Conservation (phyloP, 2,888 invertebrate species). For the Cylindroiulus punctatus region DNA sequence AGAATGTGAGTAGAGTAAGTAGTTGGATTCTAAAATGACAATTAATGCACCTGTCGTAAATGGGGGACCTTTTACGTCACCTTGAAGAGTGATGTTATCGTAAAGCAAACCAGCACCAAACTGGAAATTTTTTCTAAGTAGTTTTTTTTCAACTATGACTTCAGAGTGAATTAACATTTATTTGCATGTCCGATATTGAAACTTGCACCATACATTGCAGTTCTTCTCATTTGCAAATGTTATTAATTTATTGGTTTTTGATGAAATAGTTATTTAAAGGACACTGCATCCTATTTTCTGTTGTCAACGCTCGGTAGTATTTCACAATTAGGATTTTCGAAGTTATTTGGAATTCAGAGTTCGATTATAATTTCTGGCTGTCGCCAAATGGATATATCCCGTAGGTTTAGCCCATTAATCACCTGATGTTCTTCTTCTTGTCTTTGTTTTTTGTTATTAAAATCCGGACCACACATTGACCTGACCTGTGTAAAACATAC, state of each 20-base stretch:
- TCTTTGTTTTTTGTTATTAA: too few species aligned
- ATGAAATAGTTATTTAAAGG: neutral
- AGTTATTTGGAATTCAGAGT: neutral
- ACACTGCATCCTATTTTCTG: neutral
- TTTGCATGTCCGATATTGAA: neutral
- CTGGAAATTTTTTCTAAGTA: too few species aligned
- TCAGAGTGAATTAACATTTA: neutral
- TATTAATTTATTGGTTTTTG: conserved; percentile 14
- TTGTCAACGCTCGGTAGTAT: neutral
- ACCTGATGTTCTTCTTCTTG: neutral
- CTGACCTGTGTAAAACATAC: too few species aligned
- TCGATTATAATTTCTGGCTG: neutral
- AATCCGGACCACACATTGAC: too few species aligned
- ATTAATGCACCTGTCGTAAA: too few species aligned
- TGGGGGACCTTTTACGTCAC: too few species aligned
- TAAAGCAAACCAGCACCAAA: too few species aligned
- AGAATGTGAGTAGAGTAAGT: too few species aligned
- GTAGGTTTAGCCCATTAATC: neutral
- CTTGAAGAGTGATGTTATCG: too few species aligned
- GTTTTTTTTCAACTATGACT: neutral
- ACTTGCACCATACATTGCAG: neutral
- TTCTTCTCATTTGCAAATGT: neutral
- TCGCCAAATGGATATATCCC: neutral
- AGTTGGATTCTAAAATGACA: too few species aligned
- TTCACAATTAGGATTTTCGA: neutral